Percentiles rank a stretch among this genome's conserved stretches.
phyloP scores from a whole-genome alignment of 2,888 invertebrate genomes.

The Drosophila prolongata region DNA sequence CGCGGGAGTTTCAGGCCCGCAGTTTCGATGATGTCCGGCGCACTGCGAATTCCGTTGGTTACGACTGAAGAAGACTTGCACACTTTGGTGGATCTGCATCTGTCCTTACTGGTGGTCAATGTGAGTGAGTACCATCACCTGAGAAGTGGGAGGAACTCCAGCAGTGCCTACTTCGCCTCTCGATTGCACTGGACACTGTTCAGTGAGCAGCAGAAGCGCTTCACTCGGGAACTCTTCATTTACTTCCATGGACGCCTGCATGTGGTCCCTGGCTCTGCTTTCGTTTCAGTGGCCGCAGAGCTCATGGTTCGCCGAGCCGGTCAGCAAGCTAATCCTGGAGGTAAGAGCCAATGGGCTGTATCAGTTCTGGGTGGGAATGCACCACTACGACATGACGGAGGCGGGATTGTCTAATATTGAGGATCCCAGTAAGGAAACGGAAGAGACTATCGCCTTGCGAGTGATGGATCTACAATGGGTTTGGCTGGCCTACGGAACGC shows the following conservation, averaged over 20 bases:
- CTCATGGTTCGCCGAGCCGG: constrained; percentile 53
- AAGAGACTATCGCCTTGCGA: constrained; percentile 18
- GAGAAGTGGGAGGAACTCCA: constrained; percentile 53
- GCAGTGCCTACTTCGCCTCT: constrained; percentile 55
- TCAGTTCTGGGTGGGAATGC: constrained; percentile 58
- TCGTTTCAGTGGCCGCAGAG: constrained; percentile 51
- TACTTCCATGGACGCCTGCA: constrained; percentile 65
- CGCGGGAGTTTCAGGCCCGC: constrained; percentile 56
- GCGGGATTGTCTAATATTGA: constrained; percentile 54
- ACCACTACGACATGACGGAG: constrained; percentile 66
- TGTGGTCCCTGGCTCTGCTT: constrained; percentile 32
- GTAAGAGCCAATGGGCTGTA: constrained; percentile 53
- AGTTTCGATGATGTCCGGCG: constrained; percentile 52
- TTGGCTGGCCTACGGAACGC: constrained; percentile 42
- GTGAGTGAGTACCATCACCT: constrained; percentile 31
- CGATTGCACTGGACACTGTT: constrained; percentile 58
- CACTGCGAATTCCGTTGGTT: constrained; percentile 30
- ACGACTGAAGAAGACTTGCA: constrained; percentile 21
- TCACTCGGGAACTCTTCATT: constrained; percentile 55
- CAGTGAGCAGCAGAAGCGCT: constrained; percentile 62
- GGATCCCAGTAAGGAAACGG: constrained; percentile 43
- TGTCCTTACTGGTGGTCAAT: constrained; percentile 18
- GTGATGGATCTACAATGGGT: constrained; percentile 63
- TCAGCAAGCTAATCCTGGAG: constrained; percentile 55
- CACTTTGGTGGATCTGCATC: neutral